phyloP scores from a whole-genome alignment of 2,888 invertebrate genomes.

The Kuschelorhynchus macadamiae region DNA sequence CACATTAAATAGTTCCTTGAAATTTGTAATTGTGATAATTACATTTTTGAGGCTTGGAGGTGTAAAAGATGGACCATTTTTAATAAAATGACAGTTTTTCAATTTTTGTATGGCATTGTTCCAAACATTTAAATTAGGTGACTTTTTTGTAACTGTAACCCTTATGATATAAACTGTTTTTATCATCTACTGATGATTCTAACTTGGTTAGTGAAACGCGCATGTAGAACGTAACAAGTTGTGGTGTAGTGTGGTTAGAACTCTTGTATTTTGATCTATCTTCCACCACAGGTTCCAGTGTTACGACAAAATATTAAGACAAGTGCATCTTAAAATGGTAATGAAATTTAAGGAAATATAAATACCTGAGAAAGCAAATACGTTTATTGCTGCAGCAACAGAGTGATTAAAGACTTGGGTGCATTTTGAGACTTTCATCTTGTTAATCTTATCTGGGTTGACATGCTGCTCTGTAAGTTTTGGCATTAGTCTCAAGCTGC shows the following conservation, averaged over 20 bases:
- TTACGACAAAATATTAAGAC: too few relatives aligned
- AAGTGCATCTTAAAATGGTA: constrained; percentile 31
- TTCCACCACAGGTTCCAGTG: too few relatives aligned
- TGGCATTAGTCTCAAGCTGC: constrained; percentile 13
- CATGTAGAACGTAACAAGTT: too few relatives aligned
- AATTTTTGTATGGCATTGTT: constrained; percentile 18
- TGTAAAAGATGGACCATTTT: not conserved
- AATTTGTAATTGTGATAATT: constrained; percentile 31
- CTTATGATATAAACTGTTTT: constrained; percentile 11
- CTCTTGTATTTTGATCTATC: too few relatives aligned
- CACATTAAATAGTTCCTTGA: constrained; percentile 8
- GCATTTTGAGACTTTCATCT: constrained; percentile 21
- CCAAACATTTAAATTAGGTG: constrained; percentile 33
- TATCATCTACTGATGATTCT: too few relatives aligned
- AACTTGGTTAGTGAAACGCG: too few relatives aligned
- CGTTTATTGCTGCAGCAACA: constrained; percentile 19
- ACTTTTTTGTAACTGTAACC: constrained; percentile 16
- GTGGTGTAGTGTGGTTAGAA: too few relatives aligned
- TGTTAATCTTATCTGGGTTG: constrained; percentile 15
- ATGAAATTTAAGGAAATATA: constrained; percentile 26
- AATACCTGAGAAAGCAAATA: constrained; percentile 18
- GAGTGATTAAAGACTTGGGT: constrained; percentile 15
- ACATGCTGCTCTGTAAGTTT: constrained; percentile 20
- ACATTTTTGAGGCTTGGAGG: constrained; percentile 32
- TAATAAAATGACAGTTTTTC: not conserved